These are phyloP conservation scores for Aphelocoma californica DNA, from an alignment of 2,797 vertebrate genomes.

Conservation along the genomic window DNA sequence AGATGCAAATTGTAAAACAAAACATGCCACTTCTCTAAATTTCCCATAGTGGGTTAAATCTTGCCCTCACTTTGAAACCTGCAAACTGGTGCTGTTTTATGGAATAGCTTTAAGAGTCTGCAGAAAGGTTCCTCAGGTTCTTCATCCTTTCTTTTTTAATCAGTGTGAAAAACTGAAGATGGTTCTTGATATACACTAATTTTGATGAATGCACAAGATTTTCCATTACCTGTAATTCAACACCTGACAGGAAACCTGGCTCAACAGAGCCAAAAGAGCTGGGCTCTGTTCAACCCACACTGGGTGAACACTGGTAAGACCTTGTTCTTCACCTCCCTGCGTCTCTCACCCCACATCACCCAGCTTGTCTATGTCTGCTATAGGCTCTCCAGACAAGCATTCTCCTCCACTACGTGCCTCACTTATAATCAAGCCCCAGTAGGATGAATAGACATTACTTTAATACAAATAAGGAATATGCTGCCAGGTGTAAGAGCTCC, in stretches of 20 bases:
- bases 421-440: neutral
- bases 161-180: neutral
- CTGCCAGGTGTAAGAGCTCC: neutral
- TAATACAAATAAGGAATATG: neutral
- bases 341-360: neutral
- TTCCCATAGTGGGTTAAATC: neutral
- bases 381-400: neutral
- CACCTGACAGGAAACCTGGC: neutral
- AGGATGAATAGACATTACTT: neutral
- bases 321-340: neutral
- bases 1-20: neutral
- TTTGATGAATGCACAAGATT: neutral
- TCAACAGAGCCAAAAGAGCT: neutral
- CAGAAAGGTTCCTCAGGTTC: neutral
- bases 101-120: neutral
- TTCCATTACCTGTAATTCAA: neutral
- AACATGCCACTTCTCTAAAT: neutral
- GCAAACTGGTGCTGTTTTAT: neutral
- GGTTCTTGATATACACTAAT: neutral
- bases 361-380: neutral
- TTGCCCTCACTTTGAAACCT: neutral
- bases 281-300: neutral
- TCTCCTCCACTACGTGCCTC: neutral
- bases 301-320: neutral
- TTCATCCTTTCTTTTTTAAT: neutral